phyloP scores from a whole-genome alignment of 2,888 invertebrate species.

The Pharmacophagus antenor region DNA sequence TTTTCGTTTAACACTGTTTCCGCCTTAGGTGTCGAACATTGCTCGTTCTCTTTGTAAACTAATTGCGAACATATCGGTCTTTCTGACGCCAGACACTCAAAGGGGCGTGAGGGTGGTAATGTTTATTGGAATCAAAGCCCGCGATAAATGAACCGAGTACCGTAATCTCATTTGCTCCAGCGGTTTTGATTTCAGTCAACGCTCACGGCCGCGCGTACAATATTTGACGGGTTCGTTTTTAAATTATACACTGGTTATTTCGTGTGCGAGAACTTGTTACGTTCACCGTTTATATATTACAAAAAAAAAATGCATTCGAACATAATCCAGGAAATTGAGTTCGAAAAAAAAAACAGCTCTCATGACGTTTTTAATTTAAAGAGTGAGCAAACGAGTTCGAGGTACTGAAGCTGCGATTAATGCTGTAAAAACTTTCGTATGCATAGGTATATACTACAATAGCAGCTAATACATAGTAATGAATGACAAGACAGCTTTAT shows the following conservation, averaged over 20 bases:
- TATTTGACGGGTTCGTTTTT: constrained; percentile 28
- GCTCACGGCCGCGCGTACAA: constrained; percentile 24
- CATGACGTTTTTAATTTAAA: constrained; percentile 1
- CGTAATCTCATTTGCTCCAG: constrained; percentile 62
- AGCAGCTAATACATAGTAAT: no score
- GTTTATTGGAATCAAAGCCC: constrained; percentile 52
- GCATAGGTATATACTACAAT: no score
- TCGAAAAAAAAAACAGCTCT: not conserved
- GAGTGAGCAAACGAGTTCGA: not conserved
- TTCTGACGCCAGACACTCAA: constrained; percentile 38
- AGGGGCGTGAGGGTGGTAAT: constrained; percentile 52
- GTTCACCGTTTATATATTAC: constrained; percentile 9
- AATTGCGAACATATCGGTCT: constrained; percentile 36
- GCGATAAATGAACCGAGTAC: constrained; percentile 64
- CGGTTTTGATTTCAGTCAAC: constrained; percentile 41
- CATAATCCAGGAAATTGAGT: constrained; percentile 3
- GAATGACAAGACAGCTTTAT: no score
- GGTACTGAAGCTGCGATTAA: no score
- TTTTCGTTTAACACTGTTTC: not conserved
- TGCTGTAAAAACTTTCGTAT: no score
- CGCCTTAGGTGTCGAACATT: not conserved
- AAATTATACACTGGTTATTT: constrained; percentile 15
- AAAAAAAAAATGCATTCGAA: constrained; percentile 3
- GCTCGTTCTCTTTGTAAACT: not conserved
- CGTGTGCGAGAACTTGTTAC: constrained; percentile 10